These are phyloP conservation scores for Meloidogyne chitwoodi DNA, from an alignment of 1,140 invertebrate genomes.

Conservation along the genomic window DNA sequence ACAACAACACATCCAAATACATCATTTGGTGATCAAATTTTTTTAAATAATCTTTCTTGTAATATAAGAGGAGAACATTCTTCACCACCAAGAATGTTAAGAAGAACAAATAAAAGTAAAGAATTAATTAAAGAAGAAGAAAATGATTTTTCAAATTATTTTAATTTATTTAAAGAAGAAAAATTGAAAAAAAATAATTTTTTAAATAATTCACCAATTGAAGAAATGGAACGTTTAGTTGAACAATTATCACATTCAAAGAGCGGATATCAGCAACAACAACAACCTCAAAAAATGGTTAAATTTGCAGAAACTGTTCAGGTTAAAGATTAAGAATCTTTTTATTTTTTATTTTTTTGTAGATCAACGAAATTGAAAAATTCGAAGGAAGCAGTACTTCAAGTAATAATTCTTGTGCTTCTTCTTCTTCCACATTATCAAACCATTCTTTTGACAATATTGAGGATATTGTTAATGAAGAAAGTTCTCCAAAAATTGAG, in stretches of 20 bases:
- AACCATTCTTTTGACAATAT: background rate
- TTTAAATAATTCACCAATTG: background rate
- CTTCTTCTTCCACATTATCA: background rate
- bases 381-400: background rate
- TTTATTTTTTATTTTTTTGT: background rate
- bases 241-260: background rate
- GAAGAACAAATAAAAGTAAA: background rate
- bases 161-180: background rate
- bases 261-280: background rate
- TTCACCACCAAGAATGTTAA: background rate
- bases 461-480: background rate
- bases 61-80: background rate
- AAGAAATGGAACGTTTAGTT: background rate
- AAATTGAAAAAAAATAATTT: background rate
- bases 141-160: background rate
- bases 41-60: background rate
- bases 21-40: background rate
- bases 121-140: background rate
- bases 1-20: background rate
- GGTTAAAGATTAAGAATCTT: background rate
- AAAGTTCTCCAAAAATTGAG: background rate
- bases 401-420: background rate
- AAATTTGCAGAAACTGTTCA: constrained; percentile 18
- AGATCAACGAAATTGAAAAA: constrained; percentile 17
- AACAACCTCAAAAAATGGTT: constrained; percentile 7